Conservation (phyloP, 2,797 vertebrate genomes). For the Kryptolebias ocellatus region DNA sequence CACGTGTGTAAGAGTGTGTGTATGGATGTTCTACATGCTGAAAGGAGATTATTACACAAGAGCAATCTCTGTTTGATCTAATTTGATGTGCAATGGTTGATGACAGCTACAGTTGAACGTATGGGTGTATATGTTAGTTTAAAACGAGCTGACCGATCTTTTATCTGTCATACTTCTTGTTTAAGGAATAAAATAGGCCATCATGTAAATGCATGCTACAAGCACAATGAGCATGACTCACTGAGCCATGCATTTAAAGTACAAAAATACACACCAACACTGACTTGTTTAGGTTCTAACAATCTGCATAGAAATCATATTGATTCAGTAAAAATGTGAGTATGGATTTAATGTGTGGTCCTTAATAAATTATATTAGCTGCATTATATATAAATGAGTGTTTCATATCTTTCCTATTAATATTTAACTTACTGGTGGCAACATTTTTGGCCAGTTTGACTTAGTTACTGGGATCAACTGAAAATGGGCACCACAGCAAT, state of each 20-base stretch:
- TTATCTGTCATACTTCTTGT: no score
- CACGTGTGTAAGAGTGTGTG: not conserved
- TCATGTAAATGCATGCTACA: not conserved
- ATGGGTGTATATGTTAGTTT: conserved; percentile 20
- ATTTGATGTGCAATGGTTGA: conserved; percentile 66
- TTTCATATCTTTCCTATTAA: no score
- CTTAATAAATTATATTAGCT: no score
- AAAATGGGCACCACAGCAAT: no score
- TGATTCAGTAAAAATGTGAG: no score
- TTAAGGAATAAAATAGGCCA: no score
- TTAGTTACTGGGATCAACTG: no score
- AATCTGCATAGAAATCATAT: not conserved
- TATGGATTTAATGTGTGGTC: no score
- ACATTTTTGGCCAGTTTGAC: no score
- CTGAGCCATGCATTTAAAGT: not conserved
- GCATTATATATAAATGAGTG: no score
- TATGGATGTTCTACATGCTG: conserved; percentile 22
- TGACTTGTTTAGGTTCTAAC: not conserved
- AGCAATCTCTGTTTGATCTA: conserved; percentile 46
- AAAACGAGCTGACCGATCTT: conserved; percentile 10
- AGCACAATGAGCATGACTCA: not conserved
- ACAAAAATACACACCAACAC: conserved; percentile 1
- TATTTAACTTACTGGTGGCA: no score
- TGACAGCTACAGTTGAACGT: conserved; percentile 53
- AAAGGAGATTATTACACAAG: conserved; percentile 44